Evolutionary conservation across 2,888 invertebrate genomes (phyloP).

Genomic region (Oxycera nigricornis): DNA sequence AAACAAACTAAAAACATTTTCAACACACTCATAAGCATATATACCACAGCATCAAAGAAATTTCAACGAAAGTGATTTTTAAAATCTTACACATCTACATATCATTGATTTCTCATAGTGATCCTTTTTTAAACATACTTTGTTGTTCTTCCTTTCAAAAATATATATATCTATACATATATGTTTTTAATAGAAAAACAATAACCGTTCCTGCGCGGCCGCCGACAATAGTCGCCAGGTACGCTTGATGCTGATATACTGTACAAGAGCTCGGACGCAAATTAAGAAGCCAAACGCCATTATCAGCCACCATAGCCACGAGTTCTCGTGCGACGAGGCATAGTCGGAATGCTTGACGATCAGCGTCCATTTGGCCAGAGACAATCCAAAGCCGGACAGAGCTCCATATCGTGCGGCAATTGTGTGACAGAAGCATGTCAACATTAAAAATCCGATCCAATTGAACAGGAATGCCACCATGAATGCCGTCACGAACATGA

Average conservation of each 20-base stretch:
- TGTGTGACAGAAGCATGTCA: constrained; percentile 94
- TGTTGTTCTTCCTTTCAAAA: constrained; percentile 6
- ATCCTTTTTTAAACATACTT: constrained; percentile 1
- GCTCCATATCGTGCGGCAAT: constrained; percentile 93
- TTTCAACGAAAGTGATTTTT: constrained; percentile 8
- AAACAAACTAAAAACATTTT: no score
- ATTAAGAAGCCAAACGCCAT: constrained; percentile 89
- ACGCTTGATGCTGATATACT: constrained; percentile 87
- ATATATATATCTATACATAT: background rate
- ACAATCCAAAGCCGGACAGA: constrained; percentile 89
- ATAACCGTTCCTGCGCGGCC: constrained; percentile 83
- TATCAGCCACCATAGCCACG: constrained; percentile 92
- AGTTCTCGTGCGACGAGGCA: constrained; percentile 84
- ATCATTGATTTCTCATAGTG: constrained; percentile 20
- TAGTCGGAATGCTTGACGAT: constrained; percentile 92
- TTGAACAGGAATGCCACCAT: constrained; percentile 96
- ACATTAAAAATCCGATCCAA: constrained; percentile 90
- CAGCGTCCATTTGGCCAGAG: constrained; percentile 93
- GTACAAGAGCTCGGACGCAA: constrained; percentile 85
- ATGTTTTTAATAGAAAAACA: constrained; percentile 78
- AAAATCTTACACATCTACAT: constrained; percentile 25
- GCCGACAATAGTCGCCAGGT: constrained; percentile 87
- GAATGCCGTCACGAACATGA: constrained; percentile 92
- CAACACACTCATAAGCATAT: constrained; percentile 12
- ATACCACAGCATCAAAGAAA: constrained; percentile 16